Evolutionary conservation across 1,140 invertebrate genomes (phyloP).

Genomic region (Euura saliciscinereae): DNA sequence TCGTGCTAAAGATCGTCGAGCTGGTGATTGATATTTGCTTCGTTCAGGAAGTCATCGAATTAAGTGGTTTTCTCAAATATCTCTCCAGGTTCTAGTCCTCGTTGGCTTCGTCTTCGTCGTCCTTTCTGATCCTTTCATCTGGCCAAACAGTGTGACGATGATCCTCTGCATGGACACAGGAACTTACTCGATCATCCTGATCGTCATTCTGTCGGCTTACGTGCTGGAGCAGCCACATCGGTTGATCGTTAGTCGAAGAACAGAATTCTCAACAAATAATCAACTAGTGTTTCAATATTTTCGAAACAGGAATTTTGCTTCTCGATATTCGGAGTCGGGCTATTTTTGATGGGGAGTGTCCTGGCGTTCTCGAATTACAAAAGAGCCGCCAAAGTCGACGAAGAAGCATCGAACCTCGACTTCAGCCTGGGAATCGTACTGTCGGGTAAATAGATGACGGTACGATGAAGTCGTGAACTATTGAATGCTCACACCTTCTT

Average conservation of each 20-base stretch:
- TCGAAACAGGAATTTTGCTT: background rate
- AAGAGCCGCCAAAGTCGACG: background rate
- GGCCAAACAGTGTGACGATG: conserved; percentile 2
- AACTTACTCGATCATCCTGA: background rate
- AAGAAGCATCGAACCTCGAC: background rate
- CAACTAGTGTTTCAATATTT: too few species aligned
- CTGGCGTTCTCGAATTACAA: background rate
- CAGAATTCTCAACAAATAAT: too few species aligned
- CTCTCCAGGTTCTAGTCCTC: background rate
- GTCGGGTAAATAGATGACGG: background rate
- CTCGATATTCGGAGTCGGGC: background rate
- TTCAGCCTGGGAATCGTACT: background rate
- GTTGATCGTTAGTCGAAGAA: background rate
- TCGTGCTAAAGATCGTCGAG: background rate
- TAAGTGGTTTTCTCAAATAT: background rate
- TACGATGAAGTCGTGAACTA: too few species aligned
- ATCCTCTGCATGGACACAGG: background rate
- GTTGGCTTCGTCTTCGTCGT: background rate
- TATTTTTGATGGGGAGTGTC: background rate
- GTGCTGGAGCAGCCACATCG: background rate
- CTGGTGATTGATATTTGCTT: background rate
- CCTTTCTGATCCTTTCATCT: background rate
- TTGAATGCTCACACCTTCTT: too few species aligned
- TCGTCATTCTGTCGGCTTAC: background rate
- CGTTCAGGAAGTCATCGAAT: background rate